Evolutionary conservation across 2,888 invertebrate species (phyloP), one percentile per base, ranked within the genome.

Genomic region (Amphipyra tragopoginis): DNA sequence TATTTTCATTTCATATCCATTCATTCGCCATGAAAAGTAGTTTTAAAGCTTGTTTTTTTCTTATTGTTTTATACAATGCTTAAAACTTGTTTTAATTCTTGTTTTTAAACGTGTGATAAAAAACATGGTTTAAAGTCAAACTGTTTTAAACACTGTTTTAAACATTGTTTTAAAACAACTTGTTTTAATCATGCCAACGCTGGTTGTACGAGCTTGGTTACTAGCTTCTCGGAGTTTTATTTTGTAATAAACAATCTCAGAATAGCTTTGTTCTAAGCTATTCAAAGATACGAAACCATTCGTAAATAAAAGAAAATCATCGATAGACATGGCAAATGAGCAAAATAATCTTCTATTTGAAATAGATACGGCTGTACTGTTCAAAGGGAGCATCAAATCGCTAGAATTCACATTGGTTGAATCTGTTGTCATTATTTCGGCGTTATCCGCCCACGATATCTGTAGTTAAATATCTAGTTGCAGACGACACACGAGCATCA

Each of bases 271-370:
- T 54, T 67, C 58, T 66, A 61, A 48, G 34, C 43, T 39, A 42
- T 2, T 29, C 29, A 76, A 72, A 45, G 34, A 42, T 72, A 79
- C 40, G n/a, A 48, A 65, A 67, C 34, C 48, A 55, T 47, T 71
- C 34, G 38, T 11, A 38, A 48, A 51, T 71, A 71, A 56, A 71
- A 54, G 14, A 65, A 14, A 65, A 56, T 55, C 47, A 69, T 13
- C 40, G 10, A 26, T n/a, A n/a, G n/a, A 29, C 5, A 29, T 49
- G 6, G 0, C 40, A 61, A 70, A 65, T 64, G 49, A 50, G 65
- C 57, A 15, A 65, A 63, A 73, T 58, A 54, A 77, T 63, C 45
- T 26, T 57, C 59, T 55, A 62, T 75, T 62, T 75, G 74, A 68
- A 76, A 76, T 59, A 40, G 64, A 75, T 75, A 75, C 36, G 11